Base-by-base conservation (phyloP, 2,113 vertebrate genomes). In the Siniperca chuatsi region DNA sequence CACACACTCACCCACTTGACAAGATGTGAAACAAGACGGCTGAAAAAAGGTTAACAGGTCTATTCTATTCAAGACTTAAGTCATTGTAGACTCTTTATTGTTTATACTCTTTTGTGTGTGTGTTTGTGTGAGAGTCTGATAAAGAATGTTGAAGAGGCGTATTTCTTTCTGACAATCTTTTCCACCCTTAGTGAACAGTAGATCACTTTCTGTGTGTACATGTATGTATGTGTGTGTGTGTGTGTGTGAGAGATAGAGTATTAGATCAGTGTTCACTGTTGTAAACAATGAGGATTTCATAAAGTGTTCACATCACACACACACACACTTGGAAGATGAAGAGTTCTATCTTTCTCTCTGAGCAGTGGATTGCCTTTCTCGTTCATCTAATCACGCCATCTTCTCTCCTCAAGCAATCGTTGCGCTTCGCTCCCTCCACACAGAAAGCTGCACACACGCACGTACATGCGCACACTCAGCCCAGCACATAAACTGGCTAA, bases 311-410 rank as follows among this genome's bases (percentile, higher is more conserved):
- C 78, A 84, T 81, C 82, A 72, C 75, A 74, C 35, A 78, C 55
- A 66, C 55, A 25, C 58, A 75, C 85, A 84, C 78, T 75, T 50
- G 52, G 85, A 92, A 94, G 90, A 93, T 90, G 92, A 93, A 92
- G 92, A 94, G 92, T 92, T 93, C 90, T 89, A 92, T 93, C 93
- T 91, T 88, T 92, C 87, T 88, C 91, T 82, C 89, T 91, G 89
- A 94, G 83, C 87, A 86, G 86, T 85, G 93, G 90, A 96, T 95
- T 94, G 95, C 93, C 93, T 94, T 90, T 75, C 85, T 92, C 90
- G 77, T 92, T 91, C 92, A 89, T 95, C 93, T 94, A 94, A 95
- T 96, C 94, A 95, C 89, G 75, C 88, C 90, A 94, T 95, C 94
- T 95, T 95, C 95, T 93, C 92, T 93, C 92, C 92, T 93, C 92